phyloP scores from a whole-genome alignment of 2,888 invertebrate genomes.

The Drosophila stalkeri region DNA sequence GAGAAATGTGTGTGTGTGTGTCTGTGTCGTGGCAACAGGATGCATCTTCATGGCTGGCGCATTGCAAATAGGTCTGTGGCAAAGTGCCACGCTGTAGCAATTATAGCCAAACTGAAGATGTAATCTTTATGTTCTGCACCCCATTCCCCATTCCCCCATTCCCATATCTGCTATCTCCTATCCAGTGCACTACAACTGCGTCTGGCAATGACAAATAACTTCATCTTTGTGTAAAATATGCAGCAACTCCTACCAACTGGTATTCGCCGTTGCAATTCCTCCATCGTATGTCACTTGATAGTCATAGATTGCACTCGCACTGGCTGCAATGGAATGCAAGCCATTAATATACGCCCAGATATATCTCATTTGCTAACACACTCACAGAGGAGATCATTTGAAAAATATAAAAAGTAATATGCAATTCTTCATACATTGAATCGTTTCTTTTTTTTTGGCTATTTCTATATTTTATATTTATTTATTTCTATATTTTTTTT shows the following conservation, averaged over 20 bases:
- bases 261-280: background rate
- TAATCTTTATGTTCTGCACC: conserved; percentile 55
- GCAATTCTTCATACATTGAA: background rate
- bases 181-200: conserved; percentile 23
- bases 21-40: conserved; percentile 1
- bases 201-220: conserved; percentile 67
- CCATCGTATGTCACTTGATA: conserved; percentile 1
- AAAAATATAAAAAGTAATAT: background rate
- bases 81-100: conserved; percentile 70
- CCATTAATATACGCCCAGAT: background rate
- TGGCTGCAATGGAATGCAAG: background rate
- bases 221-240: conserved; percentile 40
- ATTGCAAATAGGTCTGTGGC: conserved; percentile 55
- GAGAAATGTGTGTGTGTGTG: background rate
- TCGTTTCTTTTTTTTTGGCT: no score
- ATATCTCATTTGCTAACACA: background rate
- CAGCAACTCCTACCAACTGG: background rate
- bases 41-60: conserved; percentile 33
- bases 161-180: background rate
- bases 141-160: conserved; percentile 21
- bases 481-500: no score
- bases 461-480: no score
- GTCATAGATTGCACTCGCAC: conserved; percentile 13
- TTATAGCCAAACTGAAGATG: conserved; percentile 73
- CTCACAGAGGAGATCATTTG: background rate